Evolutionary conservation across 2,797 vertebrate genomes (phyloP), one percentile per base, ranked within the genome.

Genomic region (Neosilurus hyrtlii): DNA sequence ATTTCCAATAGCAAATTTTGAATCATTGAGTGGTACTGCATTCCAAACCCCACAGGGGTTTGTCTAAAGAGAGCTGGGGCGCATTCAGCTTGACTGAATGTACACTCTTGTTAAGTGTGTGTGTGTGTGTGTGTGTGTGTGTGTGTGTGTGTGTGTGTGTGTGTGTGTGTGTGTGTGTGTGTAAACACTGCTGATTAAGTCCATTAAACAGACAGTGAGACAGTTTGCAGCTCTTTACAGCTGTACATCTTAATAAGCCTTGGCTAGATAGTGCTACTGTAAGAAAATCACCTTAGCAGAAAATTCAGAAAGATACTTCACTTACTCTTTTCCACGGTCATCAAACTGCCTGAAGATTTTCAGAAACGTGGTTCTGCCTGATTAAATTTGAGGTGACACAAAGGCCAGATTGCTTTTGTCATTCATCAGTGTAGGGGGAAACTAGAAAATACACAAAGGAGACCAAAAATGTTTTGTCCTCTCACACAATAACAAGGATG

Each of bases 141-240:
- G 65, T 49, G 18, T 67, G 80, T 66, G 76, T 62, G 70, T 73
- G 51, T 70, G 51, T 84, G 63, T 66, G 51, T 52, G 11, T 52
- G 9, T 56, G 54, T 56, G 10, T 56, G 54, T 56, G 65, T 49
- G 18, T 67, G 80, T 66, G 76, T 62, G 70, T 73, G 51, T 70
- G 51, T 84, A 81, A 75, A 80, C 83, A 81, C 65, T 83, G 52
- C 79, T 68, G 81, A 86, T 68, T 65, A 84, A 81, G 83, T 76
- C 71, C 79, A 84, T 84, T 81, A 81, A 81, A 43, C 71, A 61
- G 79, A 84, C 83, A 70, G 71, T 67, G 71, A 52, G 79, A 56
- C 81, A 59, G 75, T 54, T 84, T 75, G 72, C 54, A 76, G 15
- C 63, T 76, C 20, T 73, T 81, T 57, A 54, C 63, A 75, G 79